A percentile compares a stretch with the other conserved stretches of the same genome.
These are phyloP conservation scores for Dastarcus helophoroides DNA, from an alignment of 2,888 invertebrate species.

Conservation along the genomic window DNA sequence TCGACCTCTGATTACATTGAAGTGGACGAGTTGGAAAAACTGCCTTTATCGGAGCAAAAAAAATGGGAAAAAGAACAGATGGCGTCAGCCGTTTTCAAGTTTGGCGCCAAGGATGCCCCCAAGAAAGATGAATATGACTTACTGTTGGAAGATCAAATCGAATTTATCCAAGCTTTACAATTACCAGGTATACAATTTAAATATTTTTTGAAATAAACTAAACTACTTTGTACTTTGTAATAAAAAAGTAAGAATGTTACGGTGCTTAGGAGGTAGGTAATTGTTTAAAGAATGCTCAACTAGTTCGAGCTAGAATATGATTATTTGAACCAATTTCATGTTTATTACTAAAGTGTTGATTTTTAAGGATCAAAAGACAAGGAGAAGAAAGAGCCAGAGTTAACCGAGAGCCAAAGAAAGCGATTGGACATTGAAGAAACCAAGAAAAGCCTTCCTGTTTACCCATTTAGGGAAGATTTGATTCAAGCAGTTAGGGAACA, in stretches of 20 bases:
- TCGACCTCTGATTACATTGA: conserved; percentile 65
- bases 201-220: neutral
- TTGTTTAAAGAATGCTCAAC: no score
- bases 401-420: conserved; percentile 59
- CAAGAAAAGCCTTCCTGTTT: conserved; percentile 85
- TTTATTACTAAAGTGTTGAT: conserved; percentile 2
- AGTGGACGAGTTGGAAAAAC: conserved; percentile 74
- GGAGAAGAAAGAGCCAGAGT: conserved; percentile 45
- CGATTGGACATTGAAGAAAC: conserved; percentile 82
- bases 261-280: no score
- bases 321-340: neutral
- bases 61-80: conserved; percentile 99
- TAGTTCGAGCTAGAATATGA: conserved; percentile 1
- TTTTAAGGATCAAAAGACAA: conserved; percentile 38
- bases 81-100: conserved; percentile 80
- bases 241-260: no score
- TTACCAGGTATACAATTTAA: conserved; percentile 52
- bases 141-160: conserved; percentile 91
- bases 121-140: conserved; percentile 75
- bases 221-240: no score
- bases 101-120: conserved; percentile 81
- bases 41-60: conserved; percentile 73
- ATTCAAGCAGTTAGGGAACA: conserved; percentile 84
- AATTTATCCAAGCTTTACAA: conserved; percentile 86
- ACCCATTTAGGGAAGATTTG: conserved; percentile 78